Base-by-base conservation (phyloP, 2,888 invertebrate genomes). In the Metopia argyrocephala region DNA sequence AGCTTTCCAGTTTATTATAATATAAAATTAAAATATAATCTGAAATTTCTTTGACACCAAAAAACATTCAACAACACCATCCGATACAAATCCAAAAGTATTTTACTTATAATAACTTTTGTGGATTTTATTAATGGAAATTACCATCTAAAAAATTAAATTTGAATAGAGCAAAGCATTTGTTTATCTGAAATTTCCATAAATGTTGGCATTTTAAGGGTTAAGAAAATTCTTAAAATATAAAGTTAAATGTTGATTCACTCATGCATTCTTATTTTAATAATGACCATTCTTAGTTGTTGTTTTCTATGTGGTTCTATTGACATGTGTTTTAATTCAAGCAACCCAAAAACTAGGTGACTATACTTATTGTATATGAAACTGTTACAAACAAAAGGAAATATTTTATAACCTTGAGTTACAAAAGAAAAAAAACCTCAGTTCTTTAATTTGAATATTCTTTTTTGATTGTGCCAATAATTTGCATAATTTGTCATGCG, bases 401-500 rank as follows among this genome's bases (percentile, higher is more conserved):
- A 45, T 31, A 20, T 50, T 25, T 5, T 21, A 28, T 27, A 73
- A 80, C 68, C 76, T 68, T 80, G 69, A 56, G 54, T 15, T 45
- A 62, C 6, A 46, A 59, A 48, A 62, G 12, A 31, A 69, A 76
- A 64, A 52, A 45, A 15, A n/a, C 3, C 48, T 23, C 31, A 27
- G 48, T 66, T 45, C 70, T 61, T 56, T 74, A 66, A 38, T 75
- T 66, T 61, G 59, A 48, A 73, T 54, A 81, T 48, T 57, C 28
- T 73, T 81, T 73, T 76, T 74, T 70, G 18, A 23, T 78, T 78
- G 54, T 76, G 56, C 46, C 59, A 21, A 71, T 68, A 82, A 84
- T 84, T 84, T 84, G 79, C 84, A 84, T 84, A 83, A 82, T 52
- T 62, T 79, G 84, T 84, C 84, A 84, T 84, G 84, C 82, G 76